These are phyloP conservation scores for Chroicocephalus ridibundus DNA, from an alignment of 2,113 vertebrate species.

Conservation along the genomic window DNA sequence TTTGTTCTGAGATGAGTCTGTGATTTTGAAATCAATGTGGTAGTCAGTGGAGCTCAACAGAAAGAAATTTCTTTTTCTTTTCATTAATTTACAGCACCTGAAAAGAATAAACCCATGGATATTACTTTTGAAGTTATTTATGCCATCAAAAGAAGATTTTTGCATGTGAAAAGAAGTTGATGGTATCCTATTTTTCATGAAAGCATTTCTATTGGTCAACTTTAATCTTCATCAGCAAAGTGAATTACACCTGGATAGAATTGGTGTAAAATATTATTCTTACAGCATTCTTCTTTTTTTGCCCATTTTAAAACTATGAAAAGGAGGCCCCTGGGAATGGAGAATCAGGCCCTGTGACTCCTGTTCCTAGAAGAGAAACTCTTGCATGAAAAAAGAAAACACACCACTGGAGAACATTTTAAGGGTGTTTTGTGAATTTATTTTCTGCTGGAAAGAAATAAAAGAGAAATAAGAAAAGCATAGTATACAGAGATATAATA, in stretches of 20 bases:
- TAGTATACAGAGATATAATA: neutral
- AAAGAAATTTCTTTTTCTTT: neutral
- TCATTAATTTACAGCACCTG: neutral
- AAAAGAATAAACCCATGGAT: neutral
- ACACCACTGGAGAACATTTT: neutral
- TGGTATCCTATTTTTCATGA: neutral
- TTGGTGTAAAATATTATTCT: neutral
- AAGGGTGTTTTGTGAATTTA: neutral
- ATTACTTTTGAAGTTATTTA: neutral
- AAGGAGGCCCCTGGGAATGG: neutral
- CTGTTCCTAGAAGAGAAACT: neutral
- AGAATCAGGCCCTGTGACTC: neutral
- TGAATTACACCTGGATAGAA: neutral
- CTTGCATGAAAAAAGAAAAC: neutral
- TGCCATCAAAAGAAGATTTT: neutral
- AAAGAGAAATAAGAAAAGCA: neutral
- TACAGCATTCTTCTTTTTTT: neutral
- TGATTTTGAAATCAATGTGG: neutral
- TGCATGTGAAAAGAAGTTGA: neutral
- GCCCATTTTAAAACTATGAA: neutral
- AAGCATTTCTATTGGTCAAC: neutral
- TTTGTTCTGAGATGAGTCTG: neutral
- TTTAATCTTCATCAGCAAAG: neutral
- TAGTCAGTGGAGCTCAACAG: neutral
- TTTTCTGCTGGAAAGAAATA: slow-evolving; percentile 37